Evolutionary conservation across 2,888 invertebrate species (phyloP).

Genomic region (Bombylius major): DNA sequence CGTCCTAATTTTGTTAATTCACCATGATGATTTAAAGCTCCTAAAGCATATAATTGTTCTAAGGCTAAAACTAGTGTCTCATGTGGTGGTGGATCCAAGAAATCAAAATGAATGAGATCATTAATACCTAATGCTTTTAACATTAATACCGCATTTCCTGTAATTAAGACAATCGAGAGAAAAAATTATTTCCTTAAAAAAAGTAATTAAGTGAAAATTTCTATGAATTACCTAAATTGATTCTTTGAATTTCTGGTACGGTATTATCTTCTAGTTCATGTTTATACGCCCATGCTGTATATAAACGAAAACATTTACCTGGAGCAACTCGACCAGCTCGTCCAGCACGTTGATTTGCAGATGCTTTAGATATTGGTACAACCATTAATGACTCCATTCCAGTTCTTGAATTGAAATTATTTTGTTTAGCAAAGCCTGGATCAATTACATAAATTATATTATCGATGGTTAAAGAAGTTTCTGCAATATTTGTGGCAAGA

Average conservation of each 20-base stretch:
- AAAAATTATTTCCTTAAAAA: background rate
- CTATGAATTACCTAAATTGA: conserved; percentile 55
- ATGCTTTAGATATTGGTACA: conserved; percentile 96
- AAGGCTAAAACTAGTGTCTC: conserved; percentile 84
- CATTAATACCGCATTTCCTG: conserved; percentile 81
- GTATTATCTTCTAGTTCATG: conserved; percentile 97
- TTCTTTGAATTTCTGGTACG: conserved; percentile 95
- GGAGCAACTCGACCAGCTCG: conserved; percentile 91
- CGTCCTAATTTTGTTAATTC: conserved; percentile 94
- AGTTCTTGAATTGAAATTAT: conserved; percentile 93
- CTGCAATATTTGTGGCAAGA: conserved; percentile 96
- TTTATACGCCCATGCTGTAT: conserved; percentile 97
- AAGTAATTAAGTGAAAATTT: background rate
- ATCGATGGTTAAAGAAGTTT: conserved; percentile 97
- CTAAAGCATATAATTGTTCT: conserved; percentile 94
- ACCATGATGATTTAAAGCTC: conserved; percentile 94
- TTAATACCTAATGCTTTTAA: conserved; percentile 95
- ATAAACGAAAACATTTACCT: conserved; percentile 95
- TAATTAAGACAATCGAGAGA: background rate
- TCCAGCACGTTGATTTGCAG: conserved; percentile 95
- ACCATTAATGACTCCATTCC: conserved; percentile 98
- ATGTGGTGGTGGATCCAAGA: conserved; percentile 94
- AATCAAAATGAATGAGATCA: conserved; percentile 96
- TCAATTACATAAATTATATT: conserved; percentile 98
- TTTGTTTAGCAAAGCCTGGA: conserved; percentile 99